Evolutionary conservation across 2,888 invertebrate species (phyloP).

Genomic region (Ellobium chinense): DNA sequence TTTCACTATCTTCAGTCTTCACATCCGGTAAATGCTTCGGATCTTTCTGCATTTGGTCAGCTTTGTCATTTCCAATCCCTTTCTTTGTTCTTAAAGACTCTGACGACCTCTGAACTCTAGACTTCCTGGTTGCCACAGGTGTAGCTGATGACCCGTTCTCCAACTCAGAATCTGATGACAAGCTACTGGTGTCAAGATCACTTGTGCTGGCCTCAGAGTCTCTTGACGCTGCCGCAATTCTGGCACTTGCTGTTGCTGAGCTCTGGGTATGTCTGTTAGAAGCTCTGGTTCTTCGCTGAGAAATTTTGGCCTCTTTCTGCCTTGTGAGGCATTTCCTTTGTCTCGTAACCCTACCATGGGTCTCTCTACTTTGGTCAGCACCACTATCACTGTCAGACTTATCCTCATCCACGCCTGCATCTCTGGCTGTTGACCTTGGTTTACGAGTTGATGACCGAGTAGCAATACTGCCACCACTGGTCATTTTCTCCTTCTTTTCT

Average conservation of each 20-base stretch:
- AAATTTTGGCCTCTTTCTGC: not conserved
- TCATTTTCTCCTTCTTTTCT: not conserved
- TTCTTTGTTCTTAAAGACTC: too few relatives aligned
- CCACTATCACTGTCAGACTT: not conserved
- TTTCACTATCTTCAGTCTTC: too few relatives aligned
- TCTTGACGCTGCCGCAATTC: too few relatives aligned
- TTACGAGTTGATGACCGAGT: not conserved
- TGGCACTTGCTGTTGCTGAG: too few relatives aligned
- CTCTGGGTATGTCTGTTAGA: not conserved
- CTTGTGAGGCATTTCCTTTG: not conserved
- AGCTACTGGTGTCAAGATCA: slow-evolving; percentile 22
- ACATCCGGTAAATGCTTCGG: too few relatives aligned
- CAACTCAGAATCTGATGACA: not conserved
- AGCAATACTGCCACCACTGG: not conserved
- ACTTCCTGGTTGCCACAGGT: too few relatives aligned
- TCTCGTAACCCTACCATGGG: not conserved
- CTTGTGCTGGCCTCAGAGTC: too few relatives aligned
- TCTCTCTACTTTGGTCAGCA: not conserved
- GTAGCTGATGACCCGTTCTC: not conserved
- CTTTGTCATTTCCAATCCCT: too few relatives aligned
- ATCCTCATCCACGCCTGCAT: too few relatives aligned
- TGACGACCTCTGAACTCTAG: too few relatives aligned
- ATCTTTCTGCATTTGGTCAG: too few relatives aligned
- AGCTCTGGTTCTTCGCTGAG: not conserved
- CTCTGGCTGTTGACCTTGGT: not conserved